Conservation (phyloP, 2,888 invertebrate species). For the Eilema depressum region DNA sequence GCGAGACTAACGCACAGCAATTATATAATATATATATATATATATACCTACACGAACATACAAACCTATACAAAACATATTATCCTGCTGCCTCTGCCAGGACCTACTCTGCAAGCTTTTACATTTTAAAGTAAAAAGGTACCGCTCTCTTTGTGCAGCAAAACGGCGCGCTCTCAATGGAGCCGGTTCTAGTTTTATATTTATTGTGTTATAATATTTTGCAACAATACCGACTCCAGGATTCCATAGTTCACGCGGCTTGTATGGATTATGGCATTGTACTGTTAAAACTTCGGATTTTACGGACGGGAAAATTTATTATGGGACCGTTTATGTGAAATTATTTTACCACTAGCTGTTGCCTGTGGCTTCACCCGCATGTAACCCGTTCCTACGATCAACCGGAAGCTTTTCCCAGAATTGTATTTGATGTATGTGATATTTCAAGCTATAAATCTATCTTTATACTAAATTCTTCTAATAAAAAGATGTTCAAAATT, state of each 20-base stretch:
- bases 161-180: conserved; percentile 70
- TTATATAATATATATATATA: no score
- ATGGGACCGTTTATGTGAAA: not conserved
- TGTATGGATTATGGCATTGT: conserved; percentile 5
- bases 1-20: no score
- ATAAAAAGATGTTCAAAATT: no score
- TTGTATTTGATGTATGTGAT: no score
- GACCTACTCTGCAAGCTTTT: conserved; percentile 58
- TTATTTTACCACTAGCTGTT: not conserved
- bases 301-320: no score
- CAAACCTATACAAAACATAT: not conserved
- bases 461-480: no score
- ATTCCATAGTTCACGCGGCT: conserved; percentile 21
- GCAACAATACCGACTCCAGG: conserved; percentile 30
- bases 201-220: conserved; percentile 55
- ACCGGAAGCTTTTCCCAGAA: no score
- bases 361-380: not conserved
- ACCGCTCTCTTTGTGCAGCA: conserved; percentile 69
- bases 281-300: not conserved
- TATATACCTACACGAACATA: no score
- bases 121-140: conserved; percentile 79
- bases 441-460: no score
- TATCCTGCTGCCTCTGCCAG: conserved; percentile 25
- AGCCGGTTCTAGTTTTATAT: conserved; percentile 51
- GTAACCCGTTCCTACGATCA: no score